A percentile compares a stretch with the other conserved stretches of the same genome.
Evolutionary conservation across 1,140 invertebrate genomes (phyloP).

Genomic region (Drosophila rhopaloa): DNA sequence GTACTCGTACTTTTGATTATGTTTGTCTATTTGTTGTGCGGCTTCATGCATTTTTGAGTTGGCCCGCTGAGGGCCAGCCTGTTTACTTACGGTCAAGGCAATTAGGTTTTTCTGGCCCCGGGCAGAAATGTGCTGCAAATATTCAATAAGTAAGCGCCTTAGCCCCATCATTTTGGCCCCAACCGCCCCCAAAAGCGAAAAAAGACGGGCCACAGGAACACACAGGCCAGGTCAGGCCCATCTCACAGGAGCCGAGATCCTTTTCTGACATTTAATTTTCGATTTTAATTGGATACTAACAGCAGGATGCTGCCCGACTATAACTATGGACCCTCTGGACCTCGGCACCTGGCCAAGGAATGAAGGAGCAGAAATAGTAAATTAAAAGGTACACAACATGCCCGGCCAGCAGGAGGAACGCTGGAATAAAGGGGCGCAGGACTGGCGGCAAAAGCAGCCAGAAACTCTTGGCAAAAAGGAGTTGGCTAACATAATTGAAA

Average conservation of each 20-base stretch:
- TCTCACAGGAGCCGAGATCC: conserved; percentile 25
- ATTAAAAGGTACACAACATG: conserved; percentile 81
- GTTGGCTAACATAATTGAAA: conserved; percentile 81
- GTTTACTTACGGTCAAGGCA: conserved; percentile 80
- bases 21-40: conserved; percentile 78
- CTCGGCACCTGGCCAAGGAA: conserved; percentile 34
- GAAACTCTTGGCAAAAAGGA: conserved; percentile 71
- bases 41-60: conserved; percentile 76
- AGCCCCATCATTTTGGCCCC: conserved; percentile 32
- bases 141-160: conserved; percentile 82
- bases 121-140: conserved; percentile 56
- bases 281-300: conserved; percentile 84
- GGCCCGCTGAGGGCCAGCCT: conserved; percentile 16
- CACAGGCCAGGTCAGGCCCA: conserved; percentile 4
- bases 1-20: conserved; percentile 72
- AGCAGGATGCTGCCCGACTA: conserved; percentile 77
- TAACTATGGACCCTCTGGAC: conserved; percentile 40
- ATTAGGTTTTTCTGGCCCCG: conserved; percentile 75
- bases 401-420: conserved; percentile 18
- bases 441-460: conserved; percentile 19
- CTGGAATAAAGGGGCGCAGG: conserved; percentile 3
- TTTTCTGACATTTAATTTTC: conserved; percentile 81
- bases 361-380: conserved; percentile 72
- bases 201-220: conserved; percentile 16
- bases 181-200: not conserved